These are phyloP conservation scores for Xestia ashworthii DNA, from an alignment of 2,888 invertebrate species.

Conservation along the genomic window DNA sequence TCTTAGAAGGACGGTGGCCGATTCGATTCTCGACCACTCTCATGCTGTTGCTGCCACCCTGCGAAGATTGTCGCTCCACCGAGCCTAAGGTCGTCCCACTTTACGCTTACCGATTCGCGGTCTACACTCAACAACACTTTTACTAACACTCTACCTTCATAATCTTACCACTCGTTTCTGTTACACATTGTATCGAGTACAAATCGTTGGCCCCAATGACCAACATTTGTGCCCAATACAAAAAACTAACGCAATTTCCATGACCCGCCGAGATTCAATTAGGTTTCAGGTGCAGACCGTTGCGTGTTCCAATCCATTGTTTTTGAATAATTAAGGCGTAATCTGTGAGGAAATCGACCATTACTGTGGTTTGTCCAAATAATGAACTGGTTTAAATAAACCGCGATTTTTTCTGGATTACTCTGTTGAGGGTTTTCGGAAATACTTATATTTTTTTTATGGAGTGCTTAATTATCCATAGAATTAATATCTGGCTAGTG, in stretches of 20 bases:
- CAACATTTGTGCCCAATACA: slow-evolving; percentile 23
- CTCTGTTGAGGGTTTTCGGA: not conserved
- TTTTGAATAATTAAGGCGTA: slow-evolving; percentile 44
- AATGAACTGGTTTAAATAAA: slow-evolving; percentile 1
- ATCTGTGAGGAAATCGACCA: slow-evolving; percentile 32
- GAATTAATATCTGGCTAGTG: not conserved
- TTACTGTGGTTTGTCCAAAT: slow-evolving; percentile 11
- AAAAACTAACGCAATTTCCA: slow-evolving; percentile 19
- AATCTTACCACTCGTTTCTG: not conserved
- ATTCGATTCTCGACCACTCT: no score
- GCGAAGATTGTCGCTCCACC: no score
- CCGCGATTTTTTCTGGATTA: slow-evolving; percentile 5
- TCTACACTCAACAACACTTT: no score
- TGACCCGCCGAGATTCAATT: slow-evolving; percentile 45
- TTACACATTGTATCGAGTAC: not conserved
- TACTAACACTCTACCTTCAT: no score
- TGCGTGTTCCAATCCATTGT: slow-evolving; percentile 50
- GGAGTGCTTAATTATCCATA: not conserved
- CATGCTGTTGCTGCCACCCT: no score
- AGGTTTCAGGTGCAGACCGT: slow-evolving; percentile 23
- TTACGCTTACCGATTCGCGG: no score
- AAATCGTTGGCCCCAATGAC: not conserved
- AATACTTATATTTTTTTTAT: not conserved
- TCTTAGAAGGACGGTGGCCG: no score
- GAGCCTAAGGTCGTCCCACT: no score